Evolutionary conservation across 2,113 vertebrate genomes (phyloP), one percentile per base, ranked within the genome.

Genomic region (Hypomesus transpacificus): DNA sequence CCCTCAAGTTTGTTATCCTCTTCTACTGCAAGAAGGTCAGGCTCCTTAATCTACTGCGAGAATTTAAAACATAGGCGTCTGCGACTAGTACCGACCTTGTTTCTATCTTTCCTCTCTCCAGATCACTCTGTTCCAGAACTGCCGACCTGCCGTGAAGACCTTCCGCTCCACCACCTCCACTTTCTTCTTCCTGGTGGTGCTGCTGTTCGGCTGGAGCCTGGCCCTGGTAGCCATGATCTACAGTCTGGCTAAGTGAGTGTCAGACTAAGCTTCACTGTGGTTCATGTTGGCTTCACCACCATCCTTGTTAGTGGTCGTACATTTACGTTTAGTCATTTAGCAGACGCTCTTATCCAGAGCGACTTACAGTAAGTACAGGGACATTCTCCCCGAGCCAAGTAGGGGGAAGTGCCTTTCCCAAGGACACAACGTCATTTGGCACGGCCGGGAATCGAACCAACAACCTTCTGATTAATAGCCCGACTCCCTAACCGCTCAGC

Each of bases 11-110:
- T 64, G 22, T 95, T 74, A 80, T 94, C 62, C 70, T 96, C 70
- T 97, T 96, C 80, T 95, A 93, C 83, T 85, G 90, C 87, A 95
- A 94, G 81, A 94, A 90, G 94, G 95, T 96, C 31, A 77, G 34
- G n/a, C 63, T 60, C 18, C 28, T 63, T 63, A 17, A 26, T 4
- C 31, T 6, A 34, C 4, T 34, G 7, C 1, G 31, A 34, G 31
- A 34, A 1, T 6, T 34, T 18, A 54, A 1, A 18, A 54, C 14
- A 14, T 16, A 54, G 39, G 39, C 9, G 9, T 46, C 9, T 46
- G 39, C 51, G n/a, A 56, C 50, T 16, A 56, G 5, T 11, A 54
- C 50, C 3, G 14, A 69, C 18, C 4, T 66, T 34, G 50, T 18
- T 50, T 14, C 13, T 52, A 17, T 39, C 21, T 70, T n/a, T 64